Conservation (phyloP, 2,113 vertebrate species). For the Tretioscincus oriximinensis region DNA sequence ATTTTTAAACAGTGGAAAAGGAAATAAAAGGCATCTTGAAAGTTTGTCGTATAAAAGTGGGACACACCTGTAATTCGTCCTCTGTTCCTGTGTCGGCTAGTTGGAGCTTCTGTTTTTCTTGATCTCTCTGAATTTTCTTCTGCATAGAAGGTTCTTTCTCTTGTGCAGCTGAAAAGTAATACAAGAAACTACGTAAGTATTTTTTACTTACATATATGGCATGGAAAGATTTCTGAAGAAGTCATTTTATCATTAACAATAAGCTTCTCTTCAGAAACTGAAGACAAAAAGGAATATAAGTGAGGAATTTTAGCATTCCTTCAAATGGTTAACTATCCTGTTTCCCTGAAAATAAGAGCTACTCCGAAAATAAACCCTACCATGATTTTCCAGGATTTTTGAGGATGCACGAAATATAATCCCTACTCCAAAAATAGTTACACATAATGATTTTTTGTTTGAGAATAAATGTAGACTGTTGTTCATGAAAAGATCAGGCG, state of each 20-base stretch:
- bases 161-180: slow-evolving; percentile 44
- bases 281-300: not conserved
- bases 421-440: no score
- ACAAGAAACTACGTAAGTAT: not conserved
- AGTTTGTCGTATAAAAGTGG: slow-evolving; percentile 10
- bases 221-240: not conserved
- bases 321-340: not conserved
- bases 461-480: no score
- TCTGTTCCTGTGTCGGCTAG: slow-evolving; percentile 22
- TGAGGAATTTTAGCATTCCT: not conserved
- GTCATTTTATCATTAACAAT: not conserved
- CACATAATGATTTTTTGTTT: no score
- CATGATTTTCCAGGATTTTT: no score
- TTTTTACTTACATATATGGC: not conserved
- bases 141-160: slow-evolving; percentile 4
- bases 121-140: slow-evolving; percentile 47
- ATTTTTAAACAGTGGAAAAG: not conserved
- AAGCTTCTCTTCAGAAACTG: not conserved
- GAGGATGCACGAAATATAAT: no score
- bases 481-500: no score
- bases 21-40: not conserved
- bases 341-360: no score
- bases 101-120: slow-evolving; percentile 34
- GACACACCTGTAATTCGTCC: slow-evolving; percentile 57
- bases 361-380: no score